Evolutionary conservation across 2,888 invertebrate species (phyloP).

Genomic region (Monopis laevigella): DNA sequence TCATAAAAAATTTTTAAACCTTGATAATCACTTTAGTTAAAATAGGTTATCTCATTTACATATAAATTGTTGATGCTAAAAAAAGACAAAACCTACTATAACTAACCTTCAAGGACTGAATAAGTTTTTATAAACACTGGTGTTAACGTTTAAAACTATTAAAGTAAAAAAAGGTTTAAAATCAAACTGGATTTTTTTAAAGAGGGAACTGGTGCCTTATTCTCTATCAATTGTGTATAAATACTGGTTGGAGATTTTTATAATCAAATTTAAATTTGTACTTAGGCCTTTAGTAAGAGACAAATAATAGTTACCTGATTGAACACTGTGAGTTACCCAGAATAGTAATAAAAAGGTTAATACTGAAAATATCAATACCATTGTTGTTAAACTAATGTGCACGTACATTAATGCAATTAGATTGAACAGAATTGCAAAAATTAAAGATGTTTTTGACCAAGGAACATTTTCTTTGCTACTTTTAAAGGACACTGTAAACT

Average conservation of each 20-base stretch:
- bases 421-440: conserved; percentile 43
- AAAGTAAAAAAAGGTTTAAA: too few relatives aligned
- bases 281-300: too few relatives aligned
- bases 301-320: conserved; percentile 39
- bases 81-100: too few relatives aligned
- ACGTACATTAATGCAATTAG: conserved; percentile 37
- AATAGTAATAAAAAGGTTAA: conserved; percentile 43
- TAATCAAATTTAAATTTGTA: neutral
- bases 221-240: neutral
- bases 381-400: conserved; percentile 39
- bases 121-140: too few relatives aligned
- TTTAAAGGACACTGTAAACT: conserved; percentile 47
- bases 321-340: conserved; percentile 55
- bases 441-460: conserved; percentile 37
- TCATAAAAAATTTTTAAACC: too few relatives aligned
- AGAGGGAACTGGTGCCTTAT: neutral
- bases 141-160: too few relatives aligned
- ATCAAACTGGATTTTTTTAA: too few relatives aligned
- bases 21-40: too few relatives aligned
- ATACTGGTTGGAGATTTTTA: neutral
- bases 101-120: too few relatives aligned
- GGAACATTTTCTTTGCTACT: conserved; percentile 29
- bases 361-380: conserved; percentile 38
- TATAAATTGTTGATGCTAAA: too few relatives aligned
- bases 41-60: neutral